phyloP scores from a whole-genome alignment of 2,888 invertebrate species.

The Drosophila kambysellisi region DNA sequence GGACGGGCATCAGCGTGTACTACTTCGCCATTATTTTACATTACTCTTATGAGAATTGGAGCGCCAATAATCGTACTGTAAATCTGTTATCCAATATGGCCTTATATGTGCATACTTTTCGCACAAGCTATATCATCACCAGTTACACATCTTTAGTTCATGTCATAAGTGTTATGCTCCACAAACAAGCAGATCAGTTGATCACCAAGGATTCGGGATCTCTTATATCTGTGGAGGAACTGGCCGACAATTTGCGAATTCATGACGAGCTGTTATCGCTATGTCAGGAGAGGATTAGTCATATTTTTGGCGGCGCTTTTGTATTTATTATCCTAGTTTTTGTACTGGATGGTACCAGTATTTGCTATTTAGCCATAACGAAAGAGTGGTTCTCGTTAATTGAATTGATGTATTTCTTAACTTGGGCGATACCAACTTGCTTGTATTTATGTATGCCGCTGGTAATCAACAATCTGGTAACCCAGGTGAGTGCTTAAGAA shows the following conservation, averaged over 20 bases:
- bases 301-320: constrained; percentile 45
- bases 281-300: constrained; percentile 31
- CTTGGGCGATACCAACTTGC: constrained; percentile 21
- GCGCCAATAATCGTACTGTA: background rate
- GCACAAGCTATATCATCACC: constrained; percentile 23
- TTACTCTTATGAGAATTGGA: accelerated
- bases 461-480: constrained; percentile 31
- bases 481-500: constrained; percentile 22
- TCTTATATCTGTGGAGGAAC: background rate
- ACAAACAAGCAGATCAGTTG: constrained; percentile 18
- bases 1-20: constrained; percentile 11
- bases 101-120: background rate
- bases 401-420: background rate
- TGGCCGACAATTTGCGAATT: constrained; percentile 12
- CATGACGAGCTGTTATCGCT: constrained; percentile 49
- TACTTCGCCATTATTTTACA: background rate
- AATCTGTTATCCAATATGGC: background rate
- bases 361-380: constrained; percentile 7
- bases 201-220: background rate
- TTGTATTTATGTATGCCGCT: constrained; percentile 42
- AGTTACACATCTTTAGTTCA: constrained; percentile 32
- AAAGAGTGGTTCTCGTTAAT: background rate
- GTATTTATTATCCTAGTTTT: constrained; percentile 30
- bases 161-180: constrained; percentile 8
- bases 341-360: constrained; percentile 29